These are phyloP conservation scores for Anser brachyrhynchus DNA, from an alignment of 2,113 vertebrate species.

Conservation along the genomic window DNA sequence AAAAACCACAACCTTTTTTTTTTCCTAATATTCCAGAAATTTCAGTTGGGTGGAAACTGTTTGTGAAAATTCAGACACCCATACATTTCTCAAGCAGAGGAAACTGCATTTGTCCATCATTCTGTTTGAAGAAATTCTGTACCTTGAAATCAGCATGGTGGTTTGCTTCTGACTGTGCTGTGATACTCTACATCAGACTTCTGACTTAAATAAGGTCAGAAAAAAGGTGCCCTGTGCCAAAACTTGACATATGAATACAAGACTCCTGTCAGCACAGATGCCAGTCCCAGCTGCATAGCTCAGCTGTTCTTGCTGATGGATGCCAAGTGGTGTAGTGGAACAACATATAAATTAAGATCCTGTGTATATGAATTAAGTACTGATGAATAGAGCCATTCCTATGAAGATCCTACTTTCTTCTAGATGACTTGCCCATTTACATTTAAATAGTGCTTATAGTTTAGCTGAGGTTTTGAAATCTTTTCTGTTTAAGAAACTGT, in stretches of 20 bases:
- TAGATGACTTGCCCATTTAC: not conserved
- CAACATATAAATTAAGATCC: not conserved
- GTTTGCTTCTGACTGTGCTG: not conserved
- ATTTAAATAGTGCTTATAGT: not conserved
- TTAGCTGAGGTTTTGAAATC: not conserved
- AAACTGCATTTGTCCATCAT: not conserved
- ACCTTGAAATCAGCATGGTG: not conserved
- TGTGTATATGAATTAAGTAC: conserved; percentile 14
- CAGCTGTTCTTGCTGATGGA: conserved; percentile 6
- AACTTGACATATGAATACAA: not conserved
- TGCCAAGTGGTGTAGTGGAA: conserved; percentile 25
- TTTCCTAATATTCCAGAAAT: not conserved
- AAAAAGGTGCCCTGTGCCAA: not conserved
- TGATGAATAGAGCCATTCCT: not conserved
- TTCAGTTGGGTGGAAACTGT: not conserved
- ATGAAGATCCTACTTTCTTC: not conserved
- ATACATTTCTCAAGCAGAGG: not conserved
- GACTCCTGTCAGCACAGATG: conserved; percentile 33
- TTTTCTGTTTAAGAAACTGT: not conserved
- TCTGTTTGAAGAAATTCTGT: not conserved
- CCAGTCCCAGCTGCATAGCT: conserved; percentile 6
- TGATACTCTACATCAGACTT: not conserved
- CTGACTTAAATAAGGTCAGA: conserved; percentile 17
- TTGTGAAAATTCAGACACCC: not conserved
- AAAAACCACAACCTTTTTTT: not conserved